Conservation (phyloP, 2,113 vertebrate species). For the Castor canadensis region DNA sequence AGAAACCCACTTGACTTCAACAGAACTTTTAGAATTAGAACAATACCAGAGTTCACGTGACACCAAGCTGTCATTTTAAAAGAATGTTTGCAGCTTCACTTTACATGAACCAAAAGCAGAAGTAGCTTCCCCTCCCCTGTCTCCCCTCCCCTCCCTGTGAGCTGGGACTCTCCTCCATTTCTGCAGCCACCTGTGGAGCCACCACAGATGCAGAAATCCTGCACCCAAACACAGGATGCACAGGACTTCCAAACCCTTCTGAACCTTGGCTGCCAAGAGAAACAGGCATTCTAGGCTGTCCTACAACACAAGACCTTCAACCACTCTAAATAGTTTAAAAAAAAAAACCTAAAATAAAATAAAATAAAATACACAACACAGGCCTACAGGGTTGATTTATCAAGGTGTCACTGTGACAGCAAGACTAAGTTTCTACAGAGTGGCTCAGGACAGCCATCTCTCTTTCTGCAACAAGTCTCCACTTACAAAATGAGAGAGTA, state of each 20-base stretch:
- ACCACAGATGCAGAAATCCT: background rate
- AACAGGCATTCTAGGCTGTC: accelerated
- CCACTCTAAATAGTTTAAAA: too few species aligned
- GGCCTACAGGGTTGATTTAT: background rate
- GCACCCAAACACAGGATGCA: background rate
- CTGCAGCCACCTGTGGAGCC: background rate
- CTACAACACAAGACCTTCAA: background rate
- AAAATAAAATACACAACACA: background rate
- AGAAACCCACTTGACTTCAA: background rate
- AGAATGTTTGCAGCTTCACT: background rate
- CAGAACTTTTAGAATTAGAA: accelerated
- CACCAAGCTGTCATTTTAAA: background rate
- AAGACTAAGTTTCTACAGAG: accelerated
- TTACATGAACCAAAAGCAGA: accelerated
- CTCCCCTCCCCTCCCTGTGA: too few species aligned
- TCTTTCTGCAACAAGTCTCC: background rate
- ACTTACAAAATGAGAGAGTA: background rate
- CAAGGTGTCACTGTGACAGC: background rate
- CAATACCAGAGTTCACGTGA: too few species aligned
- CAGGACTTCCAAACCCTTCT: background rate
- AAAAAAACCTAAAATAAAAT: background rate
- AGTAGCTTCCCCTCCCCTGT: too few species aligned
- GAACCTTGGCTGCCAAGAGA: background rate
- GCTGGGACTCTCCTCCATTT: background rate
- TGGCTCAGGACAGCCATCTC: accelerated